phyloP scores from a whole-genome alignment of 1,140 invertebrate species.

The silkworm (Bombyx mori) region ASM3026992v2 NC_085115.1:15747001-15747500 shows the following conservation, averaged over 20 bases:
- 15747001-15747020: too few relatives aligned
- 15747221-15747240: too few relatives aligned
- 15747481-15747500: slow-evolving; percentile 18
- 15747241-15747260: too few relatives aligned
- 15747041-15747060: slow-evolving; percentile 16
- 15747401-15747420: slow-evolving; percentile 38
- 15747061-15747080: slow-evolving; percentile 30
- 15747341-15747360: too few relatives aligned
- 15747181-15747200: too few relatives aligned
- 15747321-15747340: too few relatives aligned
- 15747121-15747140: background rate
- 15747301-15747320: too few relatives aligned
- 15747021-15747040: background rate
- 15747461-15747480: slow-evolving; percentile 44
- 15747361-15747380: background rate
- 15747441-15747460: slow-evolving; percentile 61
- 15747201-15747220: too few relatives aligned
- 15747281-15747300: too few relatives aligned
- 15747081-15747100: slow-evolving; percentile 35
- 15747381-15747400: slow-evolving; percentile 11
- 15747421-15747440: slow-evolving; percentile 69
- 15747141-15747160: background rate
- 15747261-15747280: too few relatives aligned
- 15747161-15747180: too few relatives aligned
- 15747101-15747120: slow-evolving; percentile 19